Evolutionary conservation across 2,888 invertebrate species (phyloP).

Genomic region (Melitaea athalia): DNA sequence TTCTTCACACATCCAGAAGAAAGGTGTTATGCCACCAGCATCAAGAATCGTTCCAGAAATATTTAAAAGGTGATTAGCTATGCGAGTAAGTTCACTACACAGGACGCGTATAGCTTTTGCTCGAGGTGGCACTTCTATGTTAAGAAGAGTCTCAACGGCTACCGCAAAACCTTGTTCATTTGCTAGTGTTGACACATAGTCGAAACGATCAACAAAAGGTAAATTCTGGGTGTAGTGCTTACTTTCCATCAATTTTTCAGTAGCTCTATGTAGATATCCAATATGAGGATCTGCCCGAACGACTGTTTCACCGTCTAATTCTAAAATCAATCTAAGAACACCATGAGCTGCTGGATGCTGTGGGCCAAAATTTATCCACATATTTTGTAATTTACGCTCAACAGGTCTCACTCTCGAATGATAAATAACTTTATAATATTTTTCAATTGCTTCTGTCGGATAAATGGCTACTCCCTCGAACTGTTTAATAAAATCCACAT

Average conservation of each 20-base stretch:
- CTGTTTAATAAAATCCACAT: constrained; percentile 81
- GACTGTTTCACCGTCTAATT: constrained; percentile 92
- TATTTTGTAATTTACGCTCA: constrained; percentile 84
- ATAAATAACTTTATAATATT: constrained; percentile 62
- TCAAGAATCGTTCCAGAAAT: constrained; percentile 89
- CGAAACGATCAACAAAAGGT: constrained; percentile 93
- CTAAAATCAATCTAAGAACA: constrained; percentile 89
- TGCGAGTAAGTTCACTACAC: constrained; percentile 88
- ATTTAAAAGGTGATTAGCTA: constrained; percentile 91
- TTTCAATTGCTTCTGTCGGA: constrained; percentile 71
- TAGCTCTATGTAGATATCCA: constrained; percentile 92
- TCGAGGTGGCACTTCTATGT: constrained; percentile 88
- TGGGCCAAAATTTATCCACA: constrained; percentile 92
- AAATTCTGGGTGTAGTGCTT: constrained; percentile 93
- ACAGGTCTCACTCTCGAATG: constrained; percentile 62
- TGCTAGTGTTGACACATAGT: constrained; percentile 92
- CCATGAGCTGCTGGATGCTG: constrained; percentile 96
- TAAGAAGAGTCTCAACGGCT: constrained; percentile 91
- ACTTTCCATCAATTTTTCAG: constrained; percentile 94
- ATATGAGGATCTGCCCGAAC: constrained; percentile 91
- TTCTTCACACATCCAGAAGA: constrained; percentile 96
- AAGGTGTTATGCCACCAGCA: constrained; percentile 93
- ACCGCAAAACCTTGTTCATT: constrained; percentile 90
- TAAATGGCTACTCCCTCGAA: constrained; percentile 82
- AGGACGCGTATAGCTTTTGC: constrained; percentile 91